Percentiles rank a stretch among this genome's conserved stretches.
phyloP scores from a whole-genome alignment of 2,113 vertebrate species.

The Ochotona curzoniae region DNA sequence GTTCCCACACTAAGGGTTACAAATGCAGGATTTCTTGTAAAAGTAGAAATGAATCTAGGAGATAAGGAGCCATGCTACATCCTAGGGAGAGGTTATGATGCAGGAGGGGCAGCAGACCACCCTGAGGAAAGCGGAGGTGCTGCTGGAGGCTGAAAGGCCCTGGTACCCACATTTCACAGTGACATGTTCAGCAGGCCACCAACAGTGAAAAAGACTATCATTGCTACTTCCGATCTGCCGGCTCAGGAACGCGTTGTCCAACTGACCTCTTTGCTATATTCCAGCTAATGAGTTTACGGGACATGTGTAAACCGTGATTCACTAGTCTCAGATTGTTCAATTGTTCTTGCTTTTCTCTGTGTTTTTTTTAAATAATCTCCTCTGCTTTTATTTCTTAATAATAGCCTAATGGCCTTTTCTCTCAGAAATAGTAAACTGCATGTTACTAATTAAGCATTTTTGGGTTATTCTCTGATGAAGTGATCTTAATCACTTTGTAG shows the following conservation, averaged over 20 bases:
- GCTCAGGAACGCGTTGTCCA: neutral
- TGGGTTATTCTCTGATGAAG: neutral
- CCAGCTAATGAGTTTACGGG: slow-evolving; percentile 10
- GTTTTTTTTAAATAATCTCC: neutral
- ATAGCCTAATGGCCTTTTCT: neutral
- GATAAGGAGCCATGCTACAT: neutral
- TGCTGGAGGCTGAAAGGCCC: neutral
- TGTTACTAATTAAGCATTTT: neutral
- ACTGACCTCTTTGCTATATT: neutral
- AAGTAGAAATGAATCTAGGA: neutral
- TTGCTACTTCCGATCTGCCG: fast-evolving
- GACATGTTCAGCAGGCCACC: neutral
- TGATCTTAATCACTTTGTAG: neutral
- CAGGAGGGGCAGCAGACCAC: neutral
- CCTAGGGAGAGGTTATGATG: neutral
- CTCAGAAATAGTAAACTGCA: neutral
- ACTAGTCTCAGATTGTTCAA: neutral
- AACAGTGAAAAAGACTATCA: neutral
- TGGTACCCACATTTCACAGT: neutral
- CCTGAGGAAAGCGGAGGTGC: neutral
- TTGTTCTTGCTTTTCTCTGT: neutral
- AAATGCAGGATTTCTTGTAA: neutral
- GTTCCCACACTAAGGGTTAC: neutral
- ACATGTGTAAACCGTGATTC: neutral
- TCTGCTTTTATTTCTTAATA: slow-evolving; percentile 45